Evolutionary conservation across 1,140 invertebrate species (phyloP), one percentile per base, ranked within the genome.

Genomic region (Hydropsyche tenuis): DNA sequence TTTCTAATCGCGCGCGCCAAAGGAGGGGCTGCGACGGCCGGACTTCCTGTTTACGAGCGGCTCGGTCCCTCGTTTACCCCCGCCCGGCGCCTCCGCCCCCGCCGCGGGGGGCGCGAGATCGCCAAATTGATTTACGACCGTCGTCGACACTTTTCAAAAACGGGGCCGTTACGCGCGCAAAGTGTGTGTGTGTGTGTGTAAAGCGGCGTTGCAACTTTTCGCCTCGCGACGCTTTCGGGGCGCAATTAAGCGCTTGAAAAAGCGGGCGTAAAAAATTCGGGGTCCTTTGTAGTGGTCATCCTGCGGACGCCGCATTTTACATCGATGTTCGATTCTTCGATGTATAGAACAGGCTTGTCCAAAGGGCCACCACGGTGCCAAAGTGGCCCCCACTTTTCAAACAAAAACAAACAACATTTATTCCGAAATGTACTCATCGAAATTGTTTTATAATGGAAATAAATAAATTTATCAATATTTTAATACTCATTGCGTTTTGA

Each of bases 121-220:
- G 56, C 56, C 56, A 60, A 68, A 68, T 68, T 68, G 65, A 68
- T 68, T 68, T 68, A 68, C 23, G 65, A 25, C 14, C 64, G 64
- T 27, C n/a, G 43, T 45, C 43, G 14, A 60, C 56, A 68, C 65
- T 68, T 14, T 42, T 65, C 4, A 11, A 43, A n/a, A 20, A 14
- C n/a, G 16, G 16, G 9, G 12, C 30, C 43, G 43, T n/a, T 25
- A 18, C 63, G 63, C 62, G 16, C 56, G 56, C 48, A 22, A 5
- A 5, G 37, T 12, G 12, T 43, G n/a, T n/a, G 20, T 11, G 51
- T 5, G 20, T 6, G 56, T 20, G 18, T 23, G 56, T n/a, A 9
- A 20, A 25, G 56, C 56, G 56, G 22, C 56, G 56, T 27, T 60
- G 56, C 56, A 60, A 60, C 56, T 60, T 60, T 20, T 60, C 20